These are phyloP conservation scores for Alces alces DNA, from an alignment of 2,113 vertebrate species.

Conservation along the genomic window DNA sequence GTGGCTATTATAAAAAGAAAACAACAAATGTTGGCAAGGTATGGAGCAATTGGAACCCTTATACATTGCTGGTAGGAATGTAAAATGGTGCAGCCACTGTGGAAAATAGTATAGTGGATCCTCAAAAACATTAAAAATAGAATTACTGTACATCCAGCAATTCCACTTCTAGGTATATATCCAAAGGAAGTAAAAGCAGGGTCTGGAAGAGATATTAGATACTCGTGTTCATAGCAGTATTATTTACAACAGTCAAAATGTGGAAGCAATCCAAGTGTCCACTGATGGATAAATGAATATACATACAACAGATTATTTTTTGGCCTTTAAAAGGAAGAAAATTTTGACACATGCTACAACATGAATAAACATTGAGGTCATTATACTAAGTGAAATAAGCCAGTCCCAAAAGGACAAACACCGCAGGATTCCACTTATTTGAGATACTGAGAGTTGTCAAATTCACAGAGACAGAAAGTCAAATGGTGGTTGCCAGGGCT, in stretches of 20 bases:
- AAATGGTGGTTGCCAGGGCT: not conserved
- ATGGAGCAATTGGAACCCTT: not conserved
- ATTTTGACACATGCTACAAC: not conserved
- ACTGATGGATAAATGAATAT: not conserved
- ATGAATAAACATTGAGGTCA: not conserved
- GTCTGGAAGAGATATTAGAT: not conserved
- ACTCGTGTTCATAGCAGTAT: not conserved
- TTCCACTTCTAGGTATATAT: not conserved
- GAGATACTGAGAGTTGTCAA: not conserved
- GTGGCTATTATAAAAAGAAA: not conserved
- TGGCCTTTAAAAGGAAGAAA: not conserved
- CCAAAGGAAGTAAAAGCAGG: not conserved
- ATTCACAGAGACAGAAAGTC: not conserved
- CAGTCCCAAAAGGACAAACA: not conserved
- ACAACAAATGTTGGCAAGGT: not conserved
- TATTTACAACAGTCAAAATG: slow-evolving; percentile 5
- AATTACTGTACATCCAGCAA: not conserved
- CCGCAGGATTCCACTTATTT: not conserved
- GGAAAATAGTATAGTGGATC: not conserved
- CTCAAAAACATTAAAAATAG: not conserved
- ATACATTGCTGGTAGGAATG: not conserved
- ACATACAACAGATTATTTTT: not conserved
- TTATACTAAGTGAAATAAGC: not conserved
- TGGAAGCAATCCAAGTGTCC: not conserved
- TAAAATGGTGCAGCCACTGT: not conserved